Evolutionary conservation across 2,888 invertebrate genomes (phyloP).

Genomic region (Heliothis peltigera): DNA sequence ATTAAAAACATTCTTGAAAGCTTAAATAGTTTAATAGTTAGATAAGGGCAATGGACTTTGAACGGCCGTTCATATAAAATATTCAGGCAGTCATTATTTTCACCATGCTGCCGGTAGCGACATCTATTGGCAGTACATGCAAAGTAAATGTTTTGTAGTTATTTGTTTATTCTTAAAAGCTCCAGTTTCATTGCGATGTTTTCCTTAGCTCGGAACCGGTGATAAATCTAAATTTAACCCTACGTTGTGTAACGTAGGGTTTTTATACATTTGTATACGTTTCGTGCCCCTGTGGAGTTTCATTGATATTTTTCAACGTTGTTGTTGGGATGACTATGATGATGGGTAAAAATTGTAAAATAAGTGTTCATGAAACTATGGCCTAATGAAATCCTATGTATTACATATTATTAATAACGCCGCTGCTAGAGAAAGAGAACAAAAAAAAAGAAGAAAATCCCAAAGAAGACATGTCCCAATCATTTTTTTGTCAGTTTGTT

Average conservation of each 20-base stretch:
- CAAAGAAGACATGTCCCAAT: too few relatives aligned
- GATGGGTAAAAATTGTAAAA: too few relatives aligned
- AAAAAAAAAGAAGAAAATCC: too few relatives aligned
- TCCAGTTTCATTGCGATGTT: constrained; percentile 62
- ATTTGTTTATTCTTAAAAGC: constrained; percentile 60
- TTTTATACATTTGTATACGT: constrained; percentile 25
- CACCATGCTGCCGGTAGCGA: not conserved
- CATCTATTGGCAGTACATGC: constrained; percentile 24
- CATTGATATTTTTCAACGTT: not conserved
- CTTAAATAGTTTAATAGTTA: constrained; percentile 38
- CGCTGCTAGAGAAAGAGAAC: too few relatives aligned
- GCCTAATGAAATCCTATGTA: too few relatives aligned
- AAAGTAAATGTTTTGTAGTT: constrained; percentile 4
- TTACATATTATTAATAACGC: too few relatives aligned
- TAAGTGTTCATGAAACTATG: too few relatives aligned
- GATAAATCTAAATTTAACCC: constrained; percentile 62
- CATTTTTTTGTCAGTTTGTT: too few relatives aligned
- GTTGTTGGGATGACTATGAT: not conserved
- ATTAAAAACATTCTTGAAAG: constrained; percentile 15
- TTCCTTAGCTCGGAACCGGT: constrained; percentile 59
- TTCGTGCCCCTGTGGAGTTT: constrained; percentile 16
- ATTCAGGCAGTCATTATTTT: constrained; percentile 26
- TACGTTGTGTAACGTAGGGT: constrained; percentile 28
- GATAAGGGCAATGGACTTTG: constrained; percentile 39
- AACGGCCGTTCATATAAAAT: constrained; percentile 39